phyloP scores from a whole-genome alignment of 1,140 invertebrate genomes.

The Yoshiicerus persimilis region DNA sequence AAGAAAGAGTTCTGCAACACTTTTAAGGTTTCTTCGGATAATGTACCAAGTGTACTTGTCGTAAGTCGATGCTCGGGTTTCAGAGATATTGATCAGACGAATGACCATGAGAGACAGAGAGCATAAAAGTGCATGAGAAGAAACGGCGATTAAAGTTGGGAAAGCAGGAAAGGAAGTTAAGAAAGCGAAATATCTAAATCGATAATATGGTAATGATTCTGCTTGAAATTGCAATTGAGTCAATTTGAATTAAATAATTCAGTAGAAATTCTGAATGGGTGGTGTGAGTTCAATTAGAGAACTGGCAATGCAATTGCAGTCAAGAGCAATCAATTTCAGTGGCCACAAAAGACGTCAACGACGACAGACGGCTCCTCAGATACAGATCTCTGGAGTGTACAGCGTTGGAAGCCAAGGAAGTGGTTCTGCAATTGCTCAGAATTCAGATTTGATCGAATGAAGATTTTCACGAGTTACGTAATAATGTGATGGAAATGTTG shows the following conservation, averaged over 20 bases:
- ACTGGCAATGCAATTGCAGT: not conserved
- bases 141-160: not conserved
- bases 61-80: too few species aligned
- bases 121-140: not conserved
- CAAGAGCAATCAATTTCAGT: not conserved
- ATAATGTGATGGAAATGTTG: not conserved
- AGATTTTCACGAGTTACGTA: not conserved
- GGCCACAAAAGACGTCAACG: not conserved
- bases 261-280: not conserved
- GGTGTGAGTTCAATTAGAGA: not conserved
- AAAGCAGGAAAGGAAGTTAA: too few species aligned
- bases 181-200: not conserved
- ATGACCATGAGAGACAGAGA: not conserved
- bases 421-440: too few species aligned
- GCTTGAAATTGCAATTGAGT: not conserved
- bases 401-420: too few species aligned
- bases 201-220: not conserved
- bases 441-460: too few species aligned
- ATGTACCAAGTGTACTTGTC: too few species aligned
- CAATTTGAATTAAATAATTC: not conserved
- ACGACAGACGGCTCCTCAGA: not conserved
- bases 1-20: not conserved
- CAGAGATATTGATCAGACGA: too few species aligned
- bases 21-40: not conserved
- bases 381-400: too few species aligned